Base-by-base conservation (phyloP, 2,888 invertebrate genomes). In the Drosophila anceps region DNA sequence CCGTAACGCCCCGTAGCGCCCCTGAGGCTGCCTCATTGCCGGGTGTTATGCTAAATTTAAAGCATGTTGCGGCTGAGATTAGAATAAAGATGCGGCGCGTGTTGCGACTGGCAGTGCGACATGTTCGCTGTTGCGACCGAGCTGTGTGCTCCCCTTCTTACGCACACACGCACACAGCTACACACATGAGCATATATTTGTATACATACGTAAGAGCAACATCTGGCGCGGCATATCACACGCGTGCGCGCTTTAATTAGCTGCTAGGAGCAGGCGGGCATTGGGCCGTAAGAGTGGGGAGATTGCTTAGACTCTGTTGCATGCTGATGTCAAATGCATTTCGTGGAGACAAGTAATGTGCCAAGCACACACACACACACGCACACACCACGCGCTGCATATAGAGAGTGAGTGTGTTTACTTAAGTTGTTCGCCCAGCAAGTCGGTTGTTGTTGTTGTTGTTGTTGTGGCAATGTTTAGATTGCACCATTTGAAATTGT, bases 181-280 rank as follows among this genome's bases (percentile, higher is more conserved):
- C 8, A 8, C 13, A 44, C 3, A 18, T 13, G 6, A 2, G 29
- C 18, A 31, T 33, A 15, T 20, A 35, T 31, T 10, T 20, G 35
- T 20, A 18, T 46, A 5, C 20, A 18, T 46, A 5, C 20, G 44
- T 55, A 51, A 13, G 70, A 76, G 75, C 43, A 78, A 77, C 87
- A 87, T 87, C 87, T 87, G 87, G 87, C 86, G 67, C 74, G 83
- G 81, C 88, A 86, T 69, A 86, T 88, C 87, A 87, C 77, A 84
- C 83, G 77, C 84, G 82, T 82, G 81, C 73, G 81, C 76, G 73
- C 83, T 84, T 87, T 88, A 88, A 88, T 88, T 88, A 88, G 88
- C 87, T 85, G 60, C 60, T 48, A 24, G 66, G 59, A 31, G 27
- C 27, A 3, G 27, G 20, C 13, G 53, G 61, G 35, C 9, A n/a